Base-by-base conservation (phyloP, 2,888 invertebrate genomes). In the Pinctada fucata region DNA sequence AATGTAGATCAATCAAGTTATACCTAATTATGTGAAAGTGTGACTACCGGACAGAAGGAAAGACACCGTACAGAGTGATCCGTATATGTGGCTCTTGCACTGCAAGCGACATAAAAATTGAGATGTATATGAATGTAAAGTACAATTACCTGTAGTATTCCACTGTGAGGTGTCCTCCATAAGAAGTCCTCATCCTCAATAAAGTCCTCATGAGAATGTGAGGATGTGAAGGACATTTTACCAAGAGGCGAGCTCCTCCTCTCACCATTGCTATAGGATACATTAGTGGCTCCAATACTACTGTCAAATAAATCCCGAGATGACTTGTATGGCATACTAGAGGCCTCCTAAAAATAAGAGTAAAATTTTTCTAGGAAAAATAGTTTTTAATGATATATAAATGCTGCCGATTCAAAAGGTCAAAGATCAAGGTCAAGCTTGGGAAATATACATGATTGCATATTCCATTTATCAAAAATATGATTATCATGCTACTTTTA, bases 111-210 rank as follows among this genome's bases (percentile, higher is more conserved):
- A 31, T 31, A 31, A 31, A 31, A 31, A 31, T 31, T 31, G 31
- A 31, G 31, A 31, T 31, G 31, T 31, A 31, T 31, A 31, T 31
- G 31, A 31, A 31, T 31, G 31, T 31, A 31, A 31, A 31, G 31
- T 31, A 31, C 31, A 31, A 31, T 88, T 78, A 90, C 90, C 75
- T 6, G 8, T 58, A 91, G 82, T 13, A 90, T 90, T 80, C 90
- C 91, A 82, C 90, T 90, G 31, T 78, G 82, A 72, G 84, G 84
- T 75, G 81, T 86, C 45, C 87, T 88, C 89, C 88, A 90, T n/a
- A 80, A 66, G 31, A 78, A 79, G 69, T 86, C 84, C 68, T 87
- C 86, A 51, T 85, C 86, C 74, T 73, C 49, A 69, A 71, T 47
- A 45, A 74, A 78, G 16, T 78, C 73, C 1, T 72, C 63, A 49